Percentiles rank a stretch among this genome's conserved stretches.
Conservation (phyloP, 2,888 invertebrate species). For the Rhingia rostrata region DNA sequence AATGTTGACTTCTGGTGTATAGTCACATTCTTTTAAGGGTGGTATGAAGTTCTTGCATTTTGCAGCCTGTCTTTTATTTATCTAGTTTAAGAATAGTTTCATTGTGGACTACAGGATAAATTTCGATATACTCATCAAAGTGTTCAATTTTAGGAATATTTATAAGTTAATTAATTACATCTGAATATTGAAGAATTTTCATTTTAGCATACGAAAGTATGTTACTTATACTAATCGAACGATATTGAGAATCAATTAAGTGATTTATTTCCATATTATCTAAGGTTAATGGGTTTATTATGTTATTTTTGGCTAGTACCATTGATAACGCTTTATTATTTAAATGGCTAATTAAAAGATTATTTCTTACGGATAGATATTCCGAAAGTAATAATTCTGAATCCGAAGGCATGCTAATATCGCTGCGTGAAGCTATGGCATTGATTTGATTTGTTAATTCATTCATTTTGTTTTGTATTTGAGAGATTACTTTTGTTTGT, state of each 20-base stretch:
- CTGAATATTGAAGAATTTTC: slow-evolving; percentile 8
- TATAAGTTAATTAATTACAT: slow-evolving; percentile 9
- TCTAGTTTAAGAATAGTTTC: background rate
- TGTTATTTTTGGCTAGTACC: slow-evolving; percentile 21
- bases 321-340: slow-evolving; percentile 13
- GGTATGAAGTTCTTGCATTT: background rate
- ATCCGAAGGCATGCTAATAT: too few relatives aligned
- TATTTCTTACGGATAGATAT: slow-evolving; percentile 10
- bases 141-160: slow-evolving; percentile 10
- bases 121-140: background rate
- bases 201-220: slow-evolving; percentile 10
- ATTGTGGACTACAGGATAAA: slow-evolving; percentile 15
- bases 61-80: background rate
- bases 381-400: slow-evolving; percentile 29
- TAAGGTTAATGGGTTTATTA: slow-evolving; percentile 17
- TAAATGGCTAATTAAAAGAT: slow-evolving; percentile 7
- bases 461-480: too few relatives aligned
- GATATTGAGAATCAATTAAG: slow-evolving; percentile 19
- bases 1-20: slow-evolving; percentile 3
- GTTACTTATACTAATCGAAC: slow-evolving; percentile 17
- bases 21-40: slow-evolving; percentile 3
- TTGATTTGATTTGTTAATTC: too few relatives aligned
- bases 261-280: slow-evolving; percentile 26
- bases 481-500: too few relatives aligned
- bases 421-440: too few relatives aligned